Percentiles rank a stretch among this genome's conserved stretches.
phyloP scores from a whole-genome alignment of 2,888 invertebrate genomes.

The Thereva nobilitata region DNA sequence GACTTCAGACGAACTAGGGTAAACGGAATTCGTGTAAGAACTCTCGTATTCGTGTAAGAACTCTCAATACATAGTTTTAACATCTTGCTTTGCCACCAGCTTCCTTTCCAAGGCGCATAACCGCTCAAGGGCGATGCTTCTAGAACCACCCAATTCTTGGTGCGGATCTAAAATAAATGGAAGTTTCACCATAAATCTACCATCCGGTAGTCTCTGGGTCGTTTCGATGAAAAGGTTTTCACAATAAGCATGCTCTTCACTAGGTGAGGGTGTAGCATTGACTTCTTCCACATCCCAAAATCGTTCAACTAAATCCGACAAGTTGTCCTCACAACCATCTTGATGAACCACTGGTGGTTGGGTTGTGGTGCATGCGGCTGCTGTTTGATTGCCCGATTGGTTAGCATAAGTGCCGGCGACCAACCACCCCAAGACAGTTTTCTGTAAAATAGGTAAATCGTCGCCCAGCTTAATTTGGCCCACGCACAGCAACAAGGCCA shows the following conservation, averaged over 20 bases:
- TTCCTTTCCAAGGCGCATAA: not conserved
- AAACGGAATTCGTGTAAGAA: constrained; percentile 43
- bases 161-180: not conserved
- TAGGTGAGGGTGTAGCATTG: not conserved
- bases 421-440: constrained; percentile 10
- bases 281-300: not conserved
- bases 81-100: not conserved
- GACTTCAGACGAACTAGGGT: constrained; percentile 40
- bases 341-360: too few relatives aligned
- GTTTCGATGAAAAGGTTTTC: not conserved
- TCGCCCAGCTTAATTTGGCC: constrained; percentile 10
- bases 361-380: too few relatives aligned
- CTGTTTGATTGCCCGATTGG: too few relatives aligned
- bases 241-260: not conserved
- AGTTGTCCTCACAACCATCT: not conserved
- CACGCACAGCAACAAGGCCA: not conserved
- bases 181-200: too few relatives aligned
- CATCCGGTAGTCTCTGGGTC: not conserved
- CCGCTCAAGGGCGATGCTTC: not conserved
- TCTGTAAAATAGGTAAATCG: not conserved
- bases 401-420: not conserved
- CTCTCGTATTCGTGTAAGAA: constrained; percentile 38
- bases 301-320: not conserved
- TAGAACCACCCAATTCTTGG: not conserved
- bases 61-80: constrained; percentile 11